Evolutionary conservation across 2,888 invertebrate genomes (phyloP), one percentile per base, ranked within the genome.

Genomic region (Folsomia candida): DNA sequence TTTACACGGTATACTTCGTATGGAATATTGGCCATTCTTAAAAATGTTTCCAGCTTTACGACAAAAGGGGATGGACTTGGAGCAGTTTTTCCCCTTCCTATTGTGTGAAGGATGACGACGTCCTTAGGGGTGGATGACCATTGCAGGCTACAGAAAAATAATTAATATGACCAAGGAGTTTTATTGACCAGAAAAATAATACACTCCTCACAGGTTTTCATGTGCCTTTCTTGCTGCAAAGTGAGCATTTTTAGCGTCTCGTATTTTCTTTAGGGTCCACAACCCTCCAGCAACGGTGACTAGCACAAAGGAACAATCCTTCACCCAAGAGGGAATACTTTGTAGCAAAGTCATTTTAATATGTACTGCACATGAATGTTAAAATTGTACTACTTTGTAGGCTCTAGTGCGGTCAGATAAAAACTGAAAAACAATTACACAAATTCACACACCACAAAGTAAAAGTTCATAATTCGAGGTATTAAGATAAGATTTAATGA

Each of bases 11-110:
- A n/a, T 67, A 73, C 72, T 47, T 72, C 62, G 29, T 76, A 76
- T 22, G 69, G 68, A 62, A 76, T 73, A 26, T 74, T 71, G 3
- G 70, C 58, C 37, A 74, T 67, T 58, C 76, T 62, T 14, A 74
- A 47, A 51, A 68, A 76, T 2, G 74, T 74, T 68, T 76, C 76
- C 54, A 76, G 26, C 62, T 76, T 76, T 25, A 76, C 51, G 6
- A 72, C 74, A 67, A 71, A 76, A 0, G 76, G 76, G 2, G 71
- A 71, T 11, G 62, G 24, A 54, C 70, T 74, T n/a, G 74, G 74
- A 0, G 70, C 60, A 0, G 71, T 65, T 57, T 69, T 72, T 11
- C 69, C 74, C 54, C 72, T 51, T 0, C 68, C 29, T 22, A 72
- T 27, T 11, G 64, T 54, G 61, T 76, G 76, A 1, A 74, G 18